Conservation (phyloP, 2,797 vertebrate genomes). For the Typhlichthys eigenmanni region DNA sequence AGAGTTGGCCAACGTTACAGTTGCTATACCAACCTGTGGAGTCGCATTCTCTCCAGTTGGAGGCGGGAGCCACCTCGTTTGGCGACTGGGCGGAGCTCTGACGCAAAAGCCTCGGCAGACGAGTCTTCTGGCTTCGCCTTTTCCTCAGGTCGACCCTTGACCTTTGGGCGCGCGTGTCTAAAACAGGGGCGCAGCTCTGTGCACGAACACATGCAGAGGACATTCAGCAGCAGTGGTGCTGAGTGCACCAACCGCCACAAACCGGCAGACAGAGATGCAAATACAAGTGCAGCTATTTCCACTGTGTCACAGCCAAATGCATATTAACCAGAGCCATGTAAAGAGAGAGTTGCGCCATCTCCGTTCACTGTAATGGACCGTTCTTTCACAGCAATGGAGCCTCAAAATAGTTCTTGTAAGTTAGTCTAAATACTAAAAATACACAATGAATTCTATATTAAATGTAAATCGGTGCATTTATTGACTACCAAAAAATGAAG, state of each 20-base stretch:
- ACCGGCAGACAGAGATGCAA: conserved; percentile 6
- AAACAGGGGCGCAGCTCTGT: conserved; percentile 78
- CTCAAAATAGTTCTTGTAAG: no score
- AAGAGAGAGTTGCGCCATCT: no score
- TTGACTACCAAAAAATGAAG: no score
- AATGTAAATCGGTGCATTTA: no score
- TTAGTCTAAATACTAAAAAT: no score
- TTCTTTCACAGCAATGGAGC: no score
- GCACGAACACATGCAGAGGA: conserved; percentile 13
- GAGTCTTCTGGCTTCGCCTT: conserved; percentile 72
- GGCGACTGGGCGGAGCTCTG: conserved; percentile 35
- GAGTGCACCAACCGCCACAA: not conserved
- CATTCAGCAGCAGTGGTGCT: not conserved
- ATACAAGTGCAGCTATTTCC: not conserved
- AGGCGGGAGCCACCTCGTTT: conserved; percentile 9
- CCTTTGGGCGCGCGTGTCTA: conserved; percentile 84
- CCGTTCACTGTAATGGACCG: no score
- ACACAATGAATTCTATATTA: no score
- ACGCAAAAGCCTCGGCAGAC: conserved; percentile 68
- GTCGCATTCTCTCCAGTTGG: conserved; percentile 81
- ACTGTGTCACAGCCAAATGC: no score
- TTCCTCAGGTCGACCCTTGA: conserved; percentile 82
- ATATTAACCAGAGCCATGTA: no score
- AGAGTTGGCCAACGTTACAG: not conserved
- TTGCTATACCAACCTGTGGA: conserved; percentile 75